These are phyloP conservation scores for Acanthis flammea DNA, from an alignment of 2,797 vertebrate species.

Conservation along the genomic window DNA sequence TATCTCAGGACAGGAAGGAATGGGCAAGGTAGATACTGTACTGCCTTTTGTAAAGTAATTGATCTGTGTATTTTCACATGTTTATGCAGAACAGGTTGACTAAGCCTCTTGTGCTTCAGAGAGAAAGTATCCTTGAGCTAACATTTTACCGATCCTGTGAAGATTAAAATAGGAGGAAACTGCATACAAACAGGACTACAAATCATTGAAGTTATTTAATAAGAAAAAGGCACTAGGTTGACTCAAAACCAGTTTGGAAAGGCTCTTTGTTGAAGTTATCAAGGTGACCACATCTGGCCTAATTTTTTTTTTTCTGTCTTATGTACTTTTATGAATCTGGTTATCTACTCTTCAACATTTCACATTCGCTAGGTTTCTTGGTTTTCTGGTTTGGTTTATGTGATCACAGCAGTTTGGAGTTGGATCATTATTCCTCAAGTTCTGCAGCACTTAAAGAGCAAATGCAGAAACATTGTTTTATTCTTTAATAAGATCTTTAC, in stretches of 20 bases:
- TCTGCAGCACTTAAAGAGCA: not conserved
- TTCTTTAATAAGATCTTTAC: not conserved
- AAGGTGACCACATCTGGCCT: not conserved
- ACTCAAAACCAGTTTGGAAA: not conserved
- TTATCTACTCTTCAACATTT: not conserved
- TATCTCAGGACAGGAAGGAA: slow-evolving; percentile 21
- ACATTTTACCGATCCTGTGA: slow-evolving; percentile 1
- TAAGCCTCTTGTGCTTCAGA: slow-evolving; percentile 32
- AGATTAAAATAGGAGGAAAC: slow-evolving; percentile 32
- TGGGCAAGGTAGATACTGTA: not conserved
- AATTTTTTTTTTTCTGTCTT: not conserved
- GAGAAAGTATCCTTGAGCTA: not conserved
- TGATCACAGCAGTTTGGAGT: not conserved
- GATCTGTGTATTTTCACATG: not conserved
- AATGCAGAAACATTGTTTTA: not conserved
- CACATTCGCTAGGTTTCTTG: not conserved
- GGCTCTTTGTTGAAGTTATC: not conserved
- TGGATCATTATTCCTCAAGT: not conserved
- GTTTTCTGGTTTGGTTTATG: not conserved
- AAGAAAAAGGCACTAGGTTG: not conserved
- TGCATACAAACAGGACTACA: not conserved
- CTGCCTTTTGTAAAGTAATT: not conserved
- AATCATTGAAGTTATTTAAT: not conserved
- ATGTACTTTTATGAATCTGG: not conserved
- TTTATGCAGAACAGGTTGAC: slow-evolving; percentile 10